A percentile compares a stretch with the other conserved stretches of the same genome.
Evolutionary conservation across 2,888 invertebrate genomes (phyloP).

Genomic region (Limnephilus marmoratus): DNA sequence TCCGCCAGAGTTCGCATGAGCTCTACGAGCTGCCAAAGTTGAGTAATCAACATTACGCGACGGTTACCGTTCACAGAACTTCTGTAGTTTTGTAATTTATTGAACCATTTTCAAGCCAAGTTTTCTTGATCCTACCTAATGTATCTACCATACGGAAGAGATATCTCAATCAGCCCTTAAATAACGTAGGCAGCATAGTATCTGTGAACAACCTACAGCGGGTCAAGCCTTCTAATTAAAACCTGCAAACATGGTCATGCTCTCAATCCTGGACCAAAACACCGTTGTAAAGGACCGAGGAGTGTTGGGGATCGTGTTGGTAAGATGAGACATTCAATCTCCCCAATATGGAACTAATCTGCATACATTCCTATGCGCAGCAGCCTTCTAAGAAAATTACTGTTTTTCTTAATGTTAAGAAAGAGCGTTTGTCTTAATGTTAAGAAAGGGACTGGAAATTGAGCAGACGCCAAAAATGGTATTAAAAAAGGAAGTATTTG

Average conservation of each 20-base stretch:
- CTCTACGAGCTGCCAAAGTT: too few relatives aligned
- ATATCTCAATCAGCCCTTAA: too few relatives aligned
- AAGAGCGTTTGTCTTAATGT: not conserved
- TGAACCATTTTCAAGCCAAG: too few relatives aligned
- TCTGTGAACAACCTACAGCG: not conserved
- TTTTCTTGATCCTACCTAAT: too few relatives aligned
- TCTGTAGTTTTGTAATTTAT: too few relatives aligned
- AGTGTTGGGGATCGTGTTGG: not conserved
- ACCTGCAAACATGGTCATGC: slow-evolving; percentile 60
- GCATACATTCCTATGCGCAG: not conserved
- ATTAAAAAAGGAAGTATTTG: too few relatives aligned
- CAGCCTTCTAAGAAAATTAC: not conserved
- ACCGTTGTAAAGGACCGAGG: not conserved
- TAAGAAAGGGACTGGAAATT: too few relatives aligned
- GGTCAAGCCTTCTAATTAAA: slow-evolving; percentile 54
- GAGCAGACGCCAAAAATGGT: too few relatives aligned
- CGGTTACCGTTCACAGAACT: too few relatives aligned
- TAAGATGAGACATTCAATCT: not conserved
- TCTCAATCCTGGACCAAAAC: not conserved
- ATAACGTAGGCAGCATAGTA: not conserved
- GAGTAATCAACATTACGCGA: too few relatives aligned
- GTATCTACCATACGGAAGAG: too few relatives aligned
- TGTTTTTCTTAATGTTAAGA: not conserved
- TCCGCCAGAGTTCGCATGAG: too few relatives aligned
- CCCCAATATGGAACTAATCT: not conserved